Conservation (phyloP, 2,888 invertebrate genomes). For the Erynnis tages region DNA sequence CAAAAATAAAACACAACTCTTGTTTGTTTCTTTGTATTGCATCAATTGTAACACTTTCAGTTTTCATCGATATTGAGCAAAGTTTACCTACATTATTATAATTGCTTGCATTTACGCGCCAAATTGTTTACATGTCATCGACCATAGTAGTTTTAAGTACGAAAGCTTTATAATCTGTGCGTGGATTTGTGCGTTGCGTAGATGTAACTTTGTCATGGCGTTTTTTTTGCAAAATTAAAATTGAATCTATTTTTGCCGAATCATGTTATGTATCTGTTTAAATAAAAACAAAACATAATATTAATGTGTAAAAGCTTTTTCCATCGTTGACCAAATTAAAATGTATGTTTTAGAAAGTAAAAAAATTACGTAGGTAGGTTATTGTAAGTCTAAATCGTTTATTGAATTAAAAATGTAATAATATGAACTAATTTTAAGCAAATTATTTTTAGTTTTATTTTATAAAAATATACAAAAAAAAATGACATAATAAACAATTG, state of each 20-base stretch:
- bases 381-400: too few species aligned
- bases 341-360: too few species aligned
- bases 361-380: too few species aligned
- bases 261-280: too few species aligned
- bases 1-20: slow-evolving; percentile 70
- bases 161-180: slow-evolving; percentile 26
- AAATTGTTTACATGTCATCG: slow-evolving; percentile 48
- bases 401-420: too few species aligned
- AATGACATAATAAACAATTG: slow-evolving; percentile 43
- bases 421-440: too few species aligned
- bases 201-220: slow-evolving; percentile 31
- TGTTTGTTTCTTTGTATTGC: slow-evolving; percentile 81
- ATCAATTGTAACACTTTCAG: slow-evolving; percentile 81
- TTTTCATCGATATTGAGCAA: slow-evolving; percentile 80
- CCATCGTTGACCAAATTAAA: too few species aligned
- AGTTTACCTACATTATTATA: slow-evolving; percentile 81
- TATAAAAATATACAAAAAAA: too few species aligned
- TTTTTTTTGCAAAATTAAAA: slow-evolving; percentile 1
- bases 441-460: too few species aligned
- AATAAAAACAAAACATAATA: too few species aligned
- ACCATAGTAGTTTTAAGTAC: slow-evolving; percentile 22
- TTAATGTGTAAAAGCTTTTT: too few species aligned
- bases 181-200: slow-evolving; percentile 27
- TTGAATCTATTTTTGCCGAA: slow-evolving; percentile 12
- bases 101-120: slow-evolving; percentile 58